Base-by-base conservation (phyloP, 2,888 invertebrate species). In the Encarsia formosa region DNA sequence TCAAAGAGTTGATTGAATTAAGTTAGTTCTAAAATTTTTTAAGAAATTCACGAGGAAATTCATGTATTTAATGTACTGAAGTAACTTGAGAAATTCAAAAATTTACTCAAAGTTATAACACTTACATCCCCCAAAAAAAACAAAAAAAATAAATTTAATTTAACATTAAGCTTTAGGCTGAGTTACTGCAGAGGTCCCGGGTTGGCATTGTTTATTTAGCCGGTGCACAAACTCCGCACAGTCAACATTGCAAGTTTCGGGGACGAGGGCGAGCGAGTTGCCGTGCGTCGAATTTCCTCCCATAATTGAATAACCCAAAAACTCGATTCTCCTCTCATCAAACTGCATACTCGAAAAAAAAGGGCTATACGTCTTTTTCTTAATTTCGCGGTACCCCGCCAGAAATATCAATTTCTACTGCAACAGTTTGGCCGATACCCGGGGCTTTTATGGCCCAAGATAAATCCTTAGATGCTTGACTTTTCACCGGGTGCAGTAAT, bases 401-500 rank as follows among this genome's bases (percentile, higher is more conserved):
- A 68, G 63, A 67, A 67, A 66, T 68, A 68, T 66, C 65, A 66
- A 68, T 68, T 65, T 61, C 58, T 58, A 54, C 45, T 58, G 65
- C 64, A 65, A 67, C 65, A 67, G 67, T 68, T 68, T 66, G 65
- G 63, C 63, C 63, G 60, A 64, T 66, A 63, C 63, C 63, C 13
- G 18, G 19, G 29, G 53, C 58, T 61, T 63, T 60, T 60, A 54
- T 23, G 42, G 57, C 57, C 56, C 24, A 57, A 63, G 59, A 64
- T 63, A 63, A 63, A 63, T 65, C 62, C 60, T 49, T 23, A 38
- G 5, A n/a, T n/a, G n/a, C n/a, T n/a, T n/a, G n/a, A n/a, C n/a
- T n/a, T n/a, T n/a, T n/a, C n/a, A n/a, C n/a, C n/a, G n/a, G n/a
- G n/a, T n/a, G n/a, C n/a, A n/a, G n/a, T n/a, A n/a, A n/a, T n/a